Evolutionary conservation across 2,113 vertebrate species (phyloP).

Genomic region (Oryzias melastigma): DNA sequence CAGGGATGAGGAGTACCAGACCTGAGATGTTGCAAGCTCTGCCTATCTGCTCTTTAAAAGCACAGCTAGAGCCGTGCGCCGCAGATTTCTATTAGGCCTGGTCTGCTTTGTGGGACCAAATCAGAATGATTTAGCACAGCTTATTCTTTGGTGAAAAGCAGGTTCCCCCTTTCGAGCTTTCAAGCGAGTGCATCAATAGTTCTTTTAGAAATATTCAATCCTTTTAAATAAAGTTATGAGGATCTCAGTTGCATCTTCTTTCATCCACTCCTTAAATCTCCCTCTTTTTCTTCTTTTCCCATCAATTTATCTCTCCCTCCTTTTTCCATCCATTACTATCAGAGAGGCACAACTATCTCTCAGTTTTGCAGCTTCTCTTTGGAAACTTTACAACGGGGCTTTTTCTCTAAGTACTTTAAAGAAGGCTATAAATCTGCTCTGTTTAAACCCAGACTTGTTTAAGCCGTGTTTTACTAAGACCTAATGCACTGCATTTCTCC

Average conservation of each 20-base stretch:
- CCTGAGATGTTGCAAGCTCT: conserved; percentile 44
- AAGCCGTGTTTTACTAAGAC: conserved; percentile 62
- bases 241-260: conserved; percentile 33
- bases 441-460: conserved; percentile 63
- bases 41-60: conserved; percentile 56
- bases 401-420: conserved; percentile 65
- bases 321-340: conserved; percentile 35
- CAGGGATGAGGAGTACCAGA: conserved; percentile 65
- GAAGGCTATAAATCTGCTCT: conserved; percentile 65
- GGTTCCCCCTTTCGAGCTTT: conserved; percentile 42
- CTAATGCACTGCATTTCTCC: conserved; percentile 67
- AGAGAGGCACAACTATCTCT: conserved; percentile 41
- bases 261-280: conserved; percentile 19
- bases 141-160: conserved; percentile 38
- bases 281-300: conserved; percentile 18
- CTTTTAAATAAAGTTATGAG: conserved; percentile 31
- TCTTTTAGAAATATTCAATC: conserved; percentile 52
- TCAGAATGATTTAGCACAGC: conserved; percentile 51
- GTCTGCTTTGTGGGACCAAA: conserved; percentile 44
- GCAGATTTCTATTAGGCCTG: conserved; percentile 32
- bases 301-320: background rate
- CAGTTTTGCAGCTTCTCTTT: conserved; percentile 49
- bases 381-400: conserved; percentile 55
- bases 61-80: conserved; percentile 30
- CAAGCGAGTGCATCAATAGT: conserved; percentile 37